Base-by-base conservation (phyloP, 2,113 vertebrate species). In the Chaetodon auriga region DNA sequence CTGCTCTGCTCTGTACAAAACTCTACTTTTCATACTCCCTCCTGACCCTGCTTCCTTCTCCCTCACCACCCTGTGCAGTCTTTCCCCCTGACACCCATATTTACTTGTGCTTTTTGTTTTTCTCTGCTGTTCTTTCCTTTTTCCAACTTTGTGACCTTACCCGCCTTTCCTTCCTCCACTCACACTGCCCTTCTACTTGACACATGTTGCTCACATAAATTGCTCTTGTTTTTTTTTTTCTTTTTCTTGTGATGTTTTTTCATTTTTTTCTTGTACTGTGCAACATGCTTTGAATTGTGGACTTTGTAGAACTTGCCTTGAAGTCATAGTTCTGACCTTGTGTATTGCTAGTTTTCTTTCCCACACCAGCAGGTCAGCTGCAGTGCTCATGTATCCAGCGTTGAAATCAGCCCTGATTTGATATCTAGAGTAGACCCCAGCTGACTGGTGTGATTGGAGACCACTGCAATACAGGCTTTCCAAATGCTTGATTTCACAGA, bases 1-100 rank as follows among this genome's bases (percentile, higher is more conserved):
- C 41, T 25, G 14, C 18, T 53, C 49, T 82, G 60, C 49, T 77
- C 75, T 82, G 60, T 65, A 81, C 68, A 78, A 35, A 85, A 75
- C 75, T 77, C 82, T 14, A 41, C 75, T 76, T 60, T 51, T 78
- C 61, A 16, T 66, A 68, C 73, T 60, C 62, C 38, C 69, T 25
- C 57, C 13, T 25, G 21, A 73, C 82, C 66, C 35, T 2, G 2
- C 72, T 49, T 82, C 81, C 66, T 30, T 48, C 4, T 21, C 19
- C 48, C 25, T 57, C 58, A 25, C 65, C 65, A 8, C 6, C 7
- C 30, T 25, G 43, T 25, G 0, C 7, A 0, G 12, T 16, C 10
- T 55, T 58, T 58, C 65, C 69, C 36, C 57, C 74, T 45, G 16
- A 38, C 41, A 5, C 49, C 49, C 1, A 10, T 54, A 15, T 41